Conservation (phyloP, 2,797 vertebrate species). For the Benthosema pterotum region DNA sequence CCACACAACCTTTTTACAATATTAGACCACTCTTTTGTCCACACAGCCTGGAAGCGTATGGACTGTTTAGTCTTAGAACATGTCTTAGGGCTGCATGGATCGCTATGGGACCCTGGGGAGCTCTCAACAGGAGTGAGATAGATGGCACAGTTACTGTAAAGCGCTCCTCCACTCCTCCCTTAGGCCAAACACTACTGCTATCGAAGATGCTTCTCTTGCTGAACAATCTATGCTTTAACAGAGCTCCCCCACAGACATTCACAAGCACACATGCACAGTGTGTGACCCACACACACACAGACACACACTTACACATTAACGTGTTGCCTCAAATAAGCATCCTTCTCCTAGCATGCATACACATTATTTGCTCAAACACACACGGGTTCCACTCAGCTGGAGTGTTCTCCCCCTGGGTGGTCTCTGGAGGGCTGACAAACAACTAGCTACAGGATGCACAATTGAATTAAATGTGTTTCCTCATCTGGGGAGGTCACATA, state of each 20-base stretch:
- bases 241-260: conserved; percentile 12
- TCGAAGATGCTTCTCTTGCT: conserved; percentile 55
- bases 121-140: conserved; percentile 63
- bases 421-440: too few relatives aligned
- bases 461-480: not conserved
- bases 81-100: conserved; percentile 52
- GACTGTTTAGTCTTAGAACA: conserved; percentile 41
- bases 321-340: too few relatives aligned
- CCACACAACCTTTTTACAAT: conserved; percentile 38
- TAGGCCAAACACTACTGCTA: conserved; percentile 38
- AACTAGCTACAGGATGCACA: too few relatives aligned
- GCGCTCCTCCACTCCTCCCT: conserved; percentile 38
- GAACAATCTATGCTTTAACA: conserved; percentile 43
- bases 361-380: too few relatives aligned
- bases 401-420: too few relatives aligned
- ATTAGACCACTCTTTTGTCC: conserved; percentile 55
- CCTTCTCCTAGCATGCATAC: too few relatives aligned
- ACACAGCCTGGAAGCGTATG: conserved; percentile 27
- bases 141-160: conserved; percentile 65
- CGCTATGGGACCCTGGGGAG: conserved; percentile 49
- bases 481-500: too few relatives aligned
- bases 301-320: too few relatives aligned
- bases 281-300: too few relatives aligned
- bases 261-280: conserved; percentile 24
- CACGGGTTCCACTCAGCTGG: too few relatives aligned